Conservation (phyloP, 1,140 invertebrate genomes). For the Scaptomyza hsui region DNA sequence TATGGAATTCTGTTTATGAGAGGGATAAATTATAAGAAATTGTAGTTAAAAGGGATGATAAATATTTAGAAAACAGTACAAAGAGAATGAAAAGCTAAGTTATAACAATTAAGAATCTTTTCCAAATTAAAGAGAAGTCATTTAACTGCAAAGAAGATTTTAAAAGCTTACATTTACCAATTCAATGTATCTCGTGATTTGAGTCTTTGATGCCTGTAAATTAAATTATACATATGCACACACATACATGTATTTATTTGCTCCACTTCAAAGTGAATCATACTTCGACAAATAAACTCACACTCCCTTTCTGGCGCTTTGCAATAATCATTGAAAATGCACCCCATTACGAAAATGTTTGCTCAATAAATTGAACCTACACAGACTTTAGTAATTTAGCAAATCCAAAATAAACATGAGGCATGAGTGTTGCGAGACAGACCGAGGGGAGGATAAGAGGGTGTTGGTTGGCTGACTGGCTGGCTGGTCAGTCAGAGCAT, state of each 20-base stretch:
- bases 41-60: too few species aligned
- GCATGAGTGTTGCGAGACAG: neutral
- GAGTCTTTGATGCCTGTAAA: neutral
- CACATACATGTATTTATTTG: neutral
- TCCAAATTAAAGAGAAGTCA: too few species aligned
- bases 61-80: too few species aligned
- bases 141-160: too few species aligned
- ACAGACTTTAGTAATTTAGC: constrained; percentile 53
- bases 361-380: constrained; percentile 67
- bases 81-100: too few species aligned
- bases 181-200: neutral
- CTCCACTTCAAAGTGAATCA: constrained; percentile 50
- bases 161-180: neutral
- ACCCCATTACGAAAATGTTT: constrained; percentile 45
- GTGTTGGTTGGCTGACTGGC: neutral
- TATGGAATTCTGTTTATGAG: neutral
- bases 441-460: neutral
- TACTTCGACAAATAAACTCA: constrained; percentile 51
- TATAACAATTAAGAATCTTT: too few species aligned
- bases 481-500: neutral
- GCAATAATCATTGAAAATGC: constrained; percentile 30
- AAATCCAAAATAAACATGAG: constrained; percentile 69
- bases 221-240: neutral
- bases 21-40: constrained; percentile 5
- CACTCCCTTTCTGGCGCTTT: neutral